Percentiles rank a stretch among this genome's conserved stretches.
These are phyloP conservation scores for Moxostoma hubbsi DNA, from an alignment of 2,797 vertebrate genomes.

Conservation along the genomic window DNA sequence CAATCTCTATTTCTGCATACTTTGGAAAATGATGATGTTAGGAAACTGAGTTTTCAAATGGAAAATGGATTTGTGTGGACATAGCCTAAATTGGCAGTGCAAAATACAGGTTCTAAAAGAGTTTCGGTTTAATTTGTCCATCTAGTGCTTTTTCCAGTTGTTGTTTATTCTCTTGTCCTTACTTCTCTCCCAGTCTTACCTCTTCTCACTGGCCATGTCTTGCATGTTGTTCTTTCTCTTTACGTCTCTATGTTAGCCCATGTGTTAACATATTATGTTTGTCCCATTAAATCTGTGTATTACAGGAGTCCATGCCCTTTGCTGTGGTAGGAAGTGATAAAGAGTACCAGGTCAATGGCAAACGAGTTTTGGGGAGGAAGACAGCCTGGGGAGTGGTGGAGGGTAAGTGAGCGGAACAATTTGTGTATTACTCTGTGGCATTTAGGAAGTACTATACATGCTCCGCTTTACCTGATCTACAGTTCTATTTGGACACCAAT, in stretches of 20 bases:
- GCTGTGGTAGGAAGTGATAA: conserved; percentile 98
- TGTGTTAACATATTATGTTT: conserved; percentile 13
- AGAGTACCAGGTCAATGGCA: conserved; percentile 96
- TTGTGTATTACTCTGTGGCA: not conserved
- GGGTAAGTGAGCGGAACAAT: conserved; percentile 75
- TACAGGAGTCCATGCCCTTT: conserved; percentile 95
- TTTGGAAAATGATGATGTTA: no score
- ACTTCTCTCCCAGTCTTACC: not conserved
- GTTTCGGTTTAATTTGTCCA: not conserved
- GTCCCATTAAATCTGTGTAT: conserved; percentile 32
- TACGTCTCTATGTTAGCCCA: not conserved
- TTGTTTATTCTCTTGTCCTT: not conserved
- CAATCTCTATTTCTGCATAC: no score
- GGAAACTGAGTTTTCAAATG: no score
- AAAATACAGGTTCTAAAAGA: no score
- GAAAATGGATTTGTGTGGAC: no score
- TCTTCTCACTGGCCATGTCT: not conserved
- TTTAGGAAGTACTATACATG: not conserved
- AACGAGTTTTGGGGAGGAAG: conserved; percentile 93
- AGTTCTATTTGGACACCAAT: not conserved
- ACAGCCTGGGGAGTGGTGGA: conserved; percentile 97
- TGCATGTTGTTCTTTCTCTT: not conserved
- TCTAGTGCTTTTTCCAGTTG: not conserved
- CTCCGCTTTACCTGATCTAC: not conserved
- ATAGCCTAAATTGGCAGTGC: not conserved